Percentiles rank a stretch among this genome's conserved stretches.
phyloP scores from a whole-genome alignment of 2,797 vertebrate species.

The Heliangelus exortis region DNA sequence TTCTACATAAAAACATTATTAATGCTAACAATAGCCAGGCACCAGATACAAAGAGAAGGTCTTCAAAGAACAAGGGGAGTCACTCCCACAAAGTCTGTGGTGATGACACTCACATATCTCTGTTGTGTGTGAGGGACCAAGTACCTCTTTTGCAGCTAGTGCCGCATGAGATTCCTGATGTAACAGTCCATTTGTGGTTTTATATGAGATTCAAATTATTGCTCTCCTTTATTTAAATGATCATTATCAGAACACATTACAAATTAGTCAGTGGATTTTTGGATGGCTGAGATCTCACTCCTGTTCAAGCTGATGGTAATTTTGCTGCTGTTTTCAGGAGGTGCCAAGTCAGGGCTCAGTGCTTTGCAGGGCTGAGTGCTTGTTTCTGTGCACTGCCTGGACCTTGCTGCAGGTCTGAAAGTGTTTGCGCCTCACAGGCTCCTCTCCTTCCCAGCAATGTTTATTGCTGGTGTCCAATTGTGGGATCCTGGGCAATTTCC shows the following conservation, averaged over 20 bases:
- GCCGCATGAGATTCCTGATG: background rate
- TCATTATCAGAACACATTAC: background rate
- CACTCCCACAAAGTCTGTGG: background rate
- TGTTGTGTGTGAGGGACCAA: background rate
- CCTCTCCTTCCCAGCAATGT: background rate
- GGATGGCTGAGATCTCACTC: background rate
- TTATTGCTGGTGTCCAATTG: background rate
- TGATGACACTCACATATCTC: rapidly evolving
- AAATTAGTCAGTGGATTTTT: background rate
- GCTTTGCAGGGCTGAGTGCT: background rate
- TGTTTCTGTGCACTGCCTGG: background rate
- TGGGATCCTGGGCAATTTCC: background rate
- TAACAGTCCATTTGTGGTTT: background rate
- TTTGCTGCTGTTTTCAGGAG: background rate
- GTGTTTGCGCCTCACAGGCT: background rate
- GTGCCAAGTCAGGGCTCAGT: background rate
- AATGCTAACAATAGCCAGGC: constrained; percentile 15
- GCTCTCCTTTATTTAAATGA: background rate
- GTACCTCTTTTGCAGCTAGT: background rate
- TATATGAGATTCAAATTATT: background rate
- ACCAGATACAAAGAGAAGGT: background rate
- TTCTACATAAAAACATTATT: background rate
- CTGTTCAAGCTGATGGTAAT: background rate
- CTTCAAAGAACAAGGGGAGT: background rate
- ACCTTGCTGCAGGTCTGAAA: background rate